Evolutionary conservation across 1,140 invertebrate genomes (phyloP).

Genomic region (Mactra quadrangularis): DNA sequence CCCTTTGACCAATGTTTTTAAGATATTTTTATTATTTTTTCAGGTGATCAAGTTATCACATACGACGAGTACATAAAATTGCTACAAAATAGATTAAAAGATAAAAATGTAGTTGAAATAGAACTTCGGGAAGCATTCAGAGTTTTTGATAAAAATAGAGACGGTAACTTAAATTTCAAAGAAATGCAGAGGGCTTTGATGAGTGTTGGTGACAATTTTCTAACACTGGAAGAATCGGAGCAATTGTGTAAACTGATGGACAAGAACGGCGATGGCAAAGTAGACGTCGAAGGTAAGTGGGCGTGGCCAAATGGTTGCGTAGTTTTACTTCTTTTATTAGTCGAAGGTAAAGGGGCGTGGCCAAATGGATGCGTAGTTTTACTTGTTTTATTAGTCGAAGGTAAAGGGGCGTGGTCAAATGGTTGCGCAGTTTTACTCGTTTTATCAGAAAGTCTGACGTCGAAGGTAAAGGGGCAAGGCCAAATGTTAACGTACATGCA

Average conservation of each 20-base stretch:
- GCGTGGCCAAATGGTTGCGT: too few species aligned
- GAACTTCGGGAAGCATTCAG: conserved; percentile 55
- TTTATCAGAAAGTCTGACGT: too few species aligned
- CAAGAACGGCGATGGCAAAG: conserved; percentile 13
- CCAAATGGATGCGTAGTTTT: too few species aligned
- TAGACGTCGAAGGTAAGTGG: conserved; percentile 45
- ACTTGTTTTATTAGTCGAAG: too few species aligned
- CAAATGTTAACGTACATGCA: too few species aligned
- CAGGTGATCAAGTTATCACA: not conserved
- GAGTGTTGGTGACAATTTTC: conserved; percentile 24
- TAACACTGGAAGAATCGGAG: conserved; percentile 28
- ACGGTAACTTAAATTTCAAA: conserved; percentile 31
- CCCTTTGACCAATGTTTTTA: too few species aligned
- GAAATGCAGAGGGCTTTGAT: conserved; percentile 36
- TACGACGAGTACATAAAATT: conserved; percentile 41
- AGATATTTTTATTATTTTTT: too few species aligned
- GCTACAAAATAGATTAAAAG: conserved; percentile 15
- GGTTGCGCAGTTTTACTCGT: too few species aligned
- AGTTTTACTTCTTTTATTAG: not conserved
- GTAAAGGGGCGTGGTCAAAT: too few species aligned
- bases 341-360: too few species aligned
- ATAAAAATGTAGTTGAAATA: conserved; percentile 38
- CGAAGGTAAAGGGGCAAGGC: too few species aligned
- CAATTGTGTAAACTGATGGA: conserved; percentile 45
- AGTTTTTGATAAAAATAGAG: conserved; percentile 52